Evolutionary conservation across 2,113 vertebrate species (phyloP).

Genomic region (Oriolus oriolus): DNA sequence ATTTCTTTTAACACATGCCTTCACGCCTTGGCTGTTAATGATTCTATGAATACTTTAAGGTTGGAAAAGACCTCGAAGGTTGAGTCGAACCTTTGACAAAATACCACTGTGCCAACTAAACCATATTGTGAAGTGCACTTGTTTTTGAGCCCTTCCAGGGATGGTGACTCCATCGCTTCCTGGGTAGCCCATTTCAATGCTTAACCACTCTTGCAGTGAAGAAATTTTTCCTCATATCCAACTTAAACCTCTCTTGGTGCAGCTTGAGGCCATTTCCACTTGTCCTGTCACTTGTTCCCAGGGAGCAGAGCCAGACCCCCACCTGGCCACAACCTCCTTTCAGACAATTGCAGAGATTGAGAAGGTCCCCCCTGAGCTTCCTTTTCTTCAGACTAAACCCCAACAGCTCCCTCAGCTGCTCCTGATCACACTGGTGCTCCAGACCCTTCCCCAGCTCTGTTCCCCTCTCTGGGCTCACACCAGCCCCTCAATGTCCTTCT

Average conservation of each 20-base stretch:
- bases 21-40: neutral
- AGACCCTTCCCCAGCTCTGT: neutral
- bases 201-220: neutral
- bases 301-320: neutral
- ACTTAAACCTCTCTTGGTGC: neutral
- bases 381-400: neutral
- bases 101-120: neutral
- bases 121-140: neutral
- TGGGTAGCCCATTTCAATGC: neutral
- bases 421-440: neutral
- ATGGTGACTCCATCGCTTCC: neutral
- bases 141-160: neutral
- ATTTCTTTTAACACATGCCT: neutral
- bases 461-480: neutral
- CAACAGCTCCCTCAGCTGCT: neutral
- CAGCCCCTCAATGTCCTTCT: neutral
- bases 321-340: neutral
- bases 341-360: neutral
- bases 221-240: neutral
- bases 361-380: neutral
- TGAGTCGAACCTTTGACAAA: neutral
- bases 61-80: neutral
- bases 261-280: neutral
- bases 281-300: neutral
- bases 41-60: neutral